These are phyloP conservation scores for Muscicapa comitata DNA, from an alignment of 2,797 vertebrate species.

Conservation along the genomic window DNA sequence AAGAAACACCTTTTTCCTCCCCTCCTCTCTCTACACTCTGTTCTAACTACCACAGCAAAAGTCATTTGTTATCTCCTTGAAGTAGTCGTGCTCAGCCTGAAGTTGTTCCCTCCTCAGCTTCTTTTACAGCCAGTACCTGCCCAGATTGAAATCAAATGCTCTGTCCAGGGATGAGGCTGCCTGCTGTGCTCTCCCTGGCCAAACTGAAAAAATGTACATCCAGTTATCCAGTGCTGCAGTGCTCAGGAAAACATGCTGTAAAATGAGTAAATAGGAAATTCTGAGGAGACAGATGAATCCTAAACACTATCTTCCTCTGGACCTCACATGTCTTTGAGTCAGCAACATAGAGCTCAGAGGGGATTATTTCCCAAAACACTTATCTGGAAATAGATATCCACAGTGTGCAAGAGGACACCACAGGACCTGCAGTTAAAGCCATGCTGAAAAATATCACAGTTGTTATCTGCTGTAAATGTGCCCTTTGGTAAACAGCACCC, in stretches of 20 bases:
- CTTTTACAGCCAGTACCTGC: background rate
- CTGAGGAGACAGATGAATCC: background rate
- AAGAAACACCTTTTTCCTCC: background rate
- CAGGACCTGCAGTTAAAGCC: background rate
- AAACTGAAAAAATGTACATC: background rate
- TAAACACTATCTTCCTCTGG: background rate
- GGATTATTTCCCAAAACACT: background rate
- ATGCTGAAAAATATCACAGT: background rate
- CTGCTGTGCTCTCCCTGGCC: background rate
- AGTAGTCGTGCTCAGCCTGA: background rate
- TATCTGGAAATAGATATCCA: background rate
- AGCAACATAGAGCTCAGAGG: background rate
- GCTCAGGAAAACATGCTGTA: background rate
- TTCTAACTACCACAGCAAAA: background rate
- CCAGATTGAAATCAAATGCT: background rate
- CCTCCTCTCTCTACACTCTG: background rate
- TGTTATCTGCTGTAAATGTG: background rate
- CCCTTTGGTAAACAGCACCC: background rate
- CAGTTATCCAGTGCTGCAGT: background rate
- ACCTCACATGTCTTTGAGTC: background rate
- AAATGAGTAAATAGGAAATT: background rate
- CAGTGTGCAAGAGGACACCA: background rate
- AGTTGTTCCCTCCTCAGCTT: background rate
- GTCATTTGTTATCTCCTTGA: background rate
- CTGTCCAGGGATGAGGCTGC: background rate